phyloP scores from a whole-genome alignment of 2,797 vertebrate genomes.

The Botia kubotai region DNA sequence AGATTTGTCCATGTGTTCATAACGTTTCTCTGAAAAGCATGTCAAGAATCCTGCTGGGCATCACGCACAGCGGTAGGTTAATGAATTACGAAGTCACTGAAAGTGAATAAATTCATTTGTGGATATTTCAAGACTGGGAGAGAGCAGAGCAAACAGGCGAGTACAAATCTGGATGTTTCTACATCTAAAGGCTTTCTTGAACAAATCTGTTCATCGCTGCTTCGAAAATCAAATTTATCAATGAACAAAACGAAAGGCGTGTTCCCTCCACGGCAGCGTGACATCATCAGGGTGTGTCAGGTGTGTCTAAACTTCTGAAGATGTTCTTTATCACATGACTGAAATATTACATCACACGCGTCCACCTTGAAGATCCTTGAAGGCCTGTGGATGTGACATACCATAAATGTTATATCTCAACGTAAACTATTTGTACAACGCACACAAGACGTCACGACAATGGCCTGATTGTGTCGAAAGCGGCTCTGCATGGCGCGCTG shows the following conservation, averaged over 20 bases:
- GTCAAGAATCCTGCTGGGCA: slow-evolving; percentile 7
- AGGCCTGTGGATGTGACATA: slow-evolving; percentile 7
- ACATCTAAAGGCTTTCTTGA: not conserved
- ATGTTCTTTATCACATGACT: not conserved
- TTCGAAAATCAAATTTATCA: slow-evolving; percentile 13
- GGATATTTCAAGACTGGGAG: not conserved
- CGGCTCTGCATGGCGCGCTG: slow-evolving; percentile 82
- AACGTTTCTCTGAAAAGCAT: slow-evolving; percentile 30
- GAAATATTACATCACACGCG: not conserved
- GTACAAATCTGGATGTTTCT: not conserved
- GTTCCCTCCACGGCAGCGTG: not conserved
- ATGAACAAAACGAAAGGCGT: slow-evolving; percentile 34
- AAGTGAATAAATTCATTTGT: slow-evolving; percentile 12
- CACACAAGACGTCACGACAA: slow-evolving; percentile 71
- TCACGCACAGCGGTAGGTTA: slow-evolving; percentile 21
- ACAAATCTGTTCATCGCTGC: not conserved
- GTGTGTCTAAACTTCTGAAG: not conserved
- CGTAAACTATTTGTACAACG: slow-evolving; percentile 66
- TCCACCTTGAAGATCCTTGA: not conserved
- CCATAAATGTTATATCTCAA: slow-evolving; percentile 60
- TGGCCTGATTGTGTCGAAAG: slow-evolving; percentile 76
- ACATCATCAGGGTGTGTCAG: slow-evolving; percentile 15
- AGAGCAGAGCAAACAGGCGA: not conserved
- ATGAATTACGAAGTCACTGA: slow-evolving; percentile 15
- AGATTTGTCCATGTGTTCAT: slow-evolving; percentile 72